phyloP scores from a whole-genome alignment of 2,113 vertebrate genomes.

The Actenoides hombroni region DNA sequence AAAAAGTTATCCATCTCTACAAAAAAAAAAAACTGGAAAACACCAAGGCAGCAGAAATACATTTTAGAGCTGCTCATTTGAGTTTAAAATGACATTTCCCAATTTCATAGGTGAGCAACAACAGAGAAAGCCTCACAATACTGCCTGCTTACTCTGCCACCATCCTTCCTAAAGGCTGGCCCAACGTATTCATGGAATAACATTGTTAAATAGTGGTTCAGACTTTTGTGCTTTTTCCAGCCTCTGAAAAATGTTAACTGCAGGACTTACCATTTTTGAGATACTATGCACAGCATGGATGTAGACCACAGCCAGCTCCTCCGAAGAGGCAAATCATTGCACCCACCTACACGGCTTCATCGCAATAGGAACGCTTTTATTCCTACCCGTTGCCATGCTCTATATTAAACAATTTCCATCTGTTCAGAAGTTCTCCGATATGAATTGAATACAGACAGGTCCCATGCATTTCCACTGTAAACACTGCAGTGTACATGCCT shows the following conservation, averaged over 20 bases:
- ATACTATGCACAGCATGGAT: accelerated
- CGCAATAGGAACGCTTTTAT: accelerated
- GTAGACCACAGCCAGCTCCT: neutral
- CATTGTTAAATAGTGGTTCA: neutral
- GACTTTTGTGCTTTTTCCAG: neutral
- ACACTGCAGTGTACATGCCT: neutral
- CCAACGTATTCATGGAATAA: neutral
- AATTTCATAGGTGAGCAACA: neutral
- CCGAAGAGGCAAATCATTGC: neutral
- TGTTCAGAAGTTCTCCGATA: neutral
- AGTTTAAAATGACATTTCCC: neutral
- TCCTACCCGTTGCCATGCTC: neutral
- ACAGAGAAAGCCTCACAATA: neutral
- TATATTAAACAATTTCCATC: neutral
- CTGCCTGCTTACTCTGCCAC: neutral
- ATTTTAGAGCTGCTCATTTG: neutral
- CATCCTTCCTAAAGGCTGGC: neutral
- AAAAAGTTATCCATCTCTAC: neutral
- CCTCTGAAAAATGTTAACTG: neutral
- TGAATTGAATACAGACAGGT: neutral
- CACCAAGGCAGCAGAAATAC: neutral
- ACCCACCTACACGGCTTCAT: neutral
- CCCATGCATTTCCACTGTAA: neutral
- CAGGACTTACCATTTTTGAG: neutral
- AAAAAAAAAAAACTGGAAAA: neutral